Conservation (phyloP, 2,113 vertebrate species). For the Mixornis gularis region DNA sequence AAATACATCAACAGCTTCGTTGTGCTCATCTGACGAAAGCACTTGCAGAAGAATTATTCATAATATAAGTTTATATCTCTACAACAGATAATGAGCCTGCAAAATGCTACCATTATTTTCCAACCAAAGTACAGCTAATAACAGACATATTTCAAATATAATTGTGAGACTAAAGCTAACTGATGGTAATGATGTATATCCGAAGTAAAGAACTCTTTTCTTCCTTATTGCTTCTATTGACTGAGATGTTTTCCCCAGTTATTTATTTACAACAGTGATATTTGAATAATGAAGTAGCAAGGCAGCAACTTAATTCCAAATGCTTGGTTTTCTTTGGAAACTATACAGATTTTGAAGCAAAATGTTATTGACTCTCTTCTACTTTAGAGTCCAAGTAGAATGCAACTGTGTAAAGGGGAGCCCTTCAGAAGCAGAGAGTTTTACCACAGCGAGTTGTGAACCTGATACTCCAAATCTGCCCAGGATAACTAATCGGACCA, state of each 20-base stretch:
- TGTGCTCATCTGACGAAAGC: neutral
- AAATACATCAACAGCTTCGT: neutral
- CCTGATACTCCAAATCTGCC: constrained; percentile 87
- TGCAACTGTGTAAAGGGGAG: constrained; percentile 84
- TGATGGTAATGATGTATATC: neutral
- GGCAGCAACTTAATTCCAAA: neutral
- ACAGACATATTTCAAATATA: neutral
- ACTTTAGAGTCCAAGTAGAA: constrained; percentile 83
- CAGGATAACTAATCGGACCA: constrained; percentile 89
- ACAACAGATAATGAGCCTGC: neutral
- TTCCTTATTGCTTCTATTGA: neutral
- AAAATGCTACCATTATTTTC: neutral
- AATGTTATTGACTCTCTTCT: neutral
- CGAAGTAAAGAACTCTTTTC: neutral
- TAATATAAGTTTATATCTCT: neutral
- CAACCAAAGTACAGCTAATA: neutral
- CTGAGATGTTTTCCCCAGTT: neutral
- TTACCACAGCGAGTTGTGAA: constrained; percentile 90
- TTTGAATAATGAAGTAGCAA: neutral
- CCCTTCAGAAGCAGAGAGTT: constrained; percentile 86
- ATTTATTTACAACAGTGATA: neutral
- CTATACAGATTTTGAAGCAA: neutral
- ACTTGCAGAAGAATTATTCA: neutral
- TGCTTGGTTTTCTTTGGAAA: neutral
- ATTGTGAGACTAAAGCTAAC: neutral